A percentile compares a stretch with the other conserved stretches of the same genome.
These are phyloP conservation scores for Myrmecobius fasciatus DNA, from an alignment of 2,113 vertebrate genomes.

Conservation along the genomic window DNA sequence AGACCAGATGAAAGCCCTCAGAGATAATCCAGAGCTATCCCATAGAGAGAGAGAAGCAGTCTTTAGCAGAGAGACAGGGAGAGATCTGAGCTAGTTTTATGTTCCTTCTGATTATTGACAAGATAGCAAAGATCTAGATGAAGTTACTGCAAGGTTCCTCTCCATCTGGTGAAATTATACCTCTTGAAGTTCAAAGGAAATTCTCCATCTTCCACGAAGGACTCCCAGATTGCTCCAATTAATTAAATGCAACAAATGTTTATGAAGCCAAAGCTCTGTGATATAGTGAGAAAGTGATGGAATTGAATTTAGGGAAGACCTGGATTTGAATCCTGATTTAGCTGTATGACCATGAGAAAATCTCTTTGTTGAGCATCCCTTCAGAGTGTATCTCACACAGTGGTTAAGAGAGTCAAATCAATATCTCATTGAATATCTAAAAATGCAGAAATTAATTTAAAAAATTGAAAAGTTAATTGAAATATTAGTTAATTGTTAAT, in stretches of 20 bases:
- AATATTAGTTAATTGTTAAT: neutral
- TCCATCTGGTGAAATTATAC: neutral
- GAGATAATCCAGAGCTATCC: neutral
- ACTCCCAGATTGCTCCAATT: neutral
- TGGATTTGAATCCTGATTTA: neutral
- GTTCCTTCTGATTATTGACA: neutral
- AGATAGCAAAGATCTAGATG: neutral
- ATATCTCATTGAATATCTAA: neutral
- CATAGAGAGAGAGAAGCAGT: neutral
- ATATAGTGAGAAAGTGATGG: neutral
- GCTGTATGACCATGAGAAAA: neutral
- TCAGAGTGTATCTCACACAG: neutral
- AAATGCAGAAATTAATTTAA: neutral
- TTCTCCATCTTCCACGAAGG: neutral
- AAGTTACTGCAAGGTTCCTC: neutral
- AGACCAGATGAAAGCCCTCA: neutral
- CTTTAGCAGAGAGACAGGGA: neutral
- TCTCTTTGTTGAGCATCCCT: neutral
- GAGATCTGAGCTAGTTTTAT: neutral
- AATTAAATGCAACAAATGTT: neutral
- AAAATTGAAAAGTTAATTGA: neutral
- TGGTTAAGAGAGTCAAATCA: neutral
- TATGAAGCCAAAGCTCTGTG: neutral
- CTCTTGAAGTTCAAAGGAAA: neutral
- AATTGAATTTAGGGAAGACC: neutral